Conservation (phyloP, 2,888 invertebrate species). For the Phengaris alcon region DNA sequence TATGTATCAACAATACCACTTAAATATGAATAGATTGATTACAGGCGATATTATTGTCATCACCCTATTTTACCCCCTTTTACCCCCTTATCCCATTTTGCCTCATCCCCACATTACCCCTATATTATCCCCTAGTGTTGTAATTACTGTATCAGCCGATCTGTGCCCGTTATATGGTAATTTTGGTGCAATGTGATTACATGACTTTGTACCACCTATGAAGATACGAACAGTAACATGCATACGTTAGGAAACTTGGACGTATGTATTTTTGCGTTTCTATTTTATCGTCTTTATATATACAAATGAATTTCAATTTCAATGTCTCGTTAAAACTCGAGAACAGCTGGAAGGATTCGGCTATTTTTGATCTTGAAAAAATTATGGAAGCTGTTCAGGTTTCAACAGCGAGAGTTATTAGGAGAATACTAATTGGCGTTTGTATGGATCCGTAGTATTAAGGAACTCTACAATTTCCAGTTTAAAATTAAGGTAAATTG, state of each 20-base stretch:
- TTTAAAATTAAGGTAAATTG: no score
- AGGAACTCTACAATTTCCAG: no score
- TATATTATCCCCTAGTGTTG: background rate
- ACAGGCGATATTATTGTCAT: slow-evolving; percentile 13
- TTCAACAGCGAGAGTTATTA: no score
- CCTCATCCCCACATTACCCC: background rate
- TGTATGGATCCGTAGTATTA: no score
- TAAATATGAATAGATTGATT: slow-evolving; percentile 34
- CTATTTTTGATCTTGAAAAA: no score
- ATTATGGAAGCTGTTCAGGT: no score
- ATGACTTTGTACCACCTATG: background rate
- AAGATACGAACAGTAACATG: background rate
- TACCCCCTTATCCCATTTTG: background rate
- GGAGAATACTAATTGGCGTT: no score
- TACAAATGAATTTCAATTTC: no score
- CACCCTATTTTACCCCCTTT: background rate
- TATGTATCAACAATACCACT: slow-evolving; percentile 8
- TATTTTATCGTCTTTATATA: no score
- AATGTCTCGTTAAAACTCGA: no score
- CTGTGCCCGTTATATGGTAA: background rate
- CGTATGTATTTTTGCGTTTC: no score
- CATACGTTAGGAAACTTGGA: background rate
- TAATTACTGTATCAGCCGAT: slow-evolving; percentile 11
- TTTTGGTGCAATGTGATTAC: slow-evolving; percentile 5
- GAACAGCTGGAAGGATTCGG: no score